Evolutionary conservation across 1,140 invertebrate genomes (phyloP), one percentile per base, ranked within the genome.

Genomic region (Scaptomyza graminum): DNA sequence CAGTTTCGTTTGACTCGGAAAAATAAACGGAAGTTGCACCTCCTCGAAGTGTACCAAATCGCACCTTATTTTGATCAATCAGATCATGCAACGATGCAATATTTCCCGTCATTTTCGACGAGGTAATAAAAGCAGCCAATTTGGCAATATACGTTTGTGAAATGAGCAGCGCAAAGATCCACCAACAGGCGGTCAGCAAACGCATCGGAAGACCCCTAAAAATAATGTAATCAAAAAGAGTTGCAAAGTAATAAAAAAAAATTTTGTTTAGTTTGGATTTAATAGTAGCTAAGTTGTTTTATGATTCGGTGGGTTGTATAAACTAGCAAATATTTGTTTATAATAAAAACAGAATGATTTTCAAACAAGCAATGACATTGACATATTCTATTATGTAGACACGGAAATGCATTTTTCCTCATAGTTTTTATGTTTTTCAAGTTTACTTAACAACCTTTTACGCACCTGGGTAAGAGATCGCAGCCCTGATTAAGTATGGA

Each of bases 111-210:
- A 97, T 95, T 65, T 96, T 93, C 3, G 96, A 95, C 3, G 96
- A 95, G 0, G 98, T 99, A 31, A 99, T 93, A 76, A 98, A 99
- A 2, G 98, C 97, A 4, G 98, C 97, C 71, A 99, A 92, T 92
- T 99, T 98, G 11, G 98, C 98, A 0, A 98, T 99, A 91, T 99
- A 99, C 0, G 97, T 98, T 0, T 97, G 97, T 9, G 97, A 97
- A 91, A 99, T 97, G 49, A 99, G 98, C 37, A 99, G 93, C 0
- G 96, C 96, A 88, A 98, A 99, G 78, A 98, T 98, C 97, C 97
- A 98, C 97, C 98, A 99, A 92, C 97, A 96, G 0, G 95, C 96
- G 0, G 95, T 95, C 0, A 96, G 93, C 92, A 97, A 94, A 9
- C 97, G 92, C n/a, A 96, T 97, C 0, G 96, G 96, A 46, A 96